These are phyloP conservation scores for Melolontha melolontha DNA, from an alignment of 2,888 invertebrate genomes.

Conservation along the genomic window DNA sequence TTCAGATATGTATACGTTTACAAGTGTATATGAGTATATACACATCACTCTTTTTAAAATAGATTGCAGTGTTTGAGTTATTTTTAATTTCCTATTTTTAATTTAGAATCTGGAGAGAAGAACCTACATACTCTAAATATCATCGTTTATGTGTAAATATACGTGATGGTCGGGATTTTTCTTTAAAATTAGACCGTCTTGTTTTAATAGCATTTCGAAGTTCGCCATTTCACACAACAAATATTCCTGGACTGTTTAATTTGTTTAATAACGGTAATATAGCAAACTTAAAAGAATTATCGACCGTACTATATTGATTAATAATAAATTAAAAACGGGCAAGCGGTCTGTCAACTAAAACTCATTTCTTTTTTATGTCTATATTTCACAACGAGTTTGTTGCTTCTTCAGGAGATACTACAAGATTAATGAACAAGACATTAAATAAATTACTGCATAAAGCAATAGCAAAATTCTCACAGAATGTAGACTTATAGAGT, in stretches of 20 bases:
- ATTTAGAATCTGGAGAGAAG: constrained; percentile 43
- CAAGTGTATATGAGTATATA: not conserved
- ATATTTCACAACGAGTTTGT: too few relatives aligned
- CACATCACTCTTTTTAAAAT: constrained; percentile 42
- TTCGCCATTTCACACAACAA: not conserved
- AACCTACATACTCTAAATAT: constrained; percentile 43
- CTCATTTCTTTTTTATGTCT: too few relatives aligned
- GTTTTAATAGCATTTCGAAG: not conserved
- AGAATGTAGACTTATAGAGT: too few relatives aligned
- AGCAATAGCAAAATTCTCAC: too few relatives aligned
- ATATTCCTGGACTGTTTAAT: not conserved
- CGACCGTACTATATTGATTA: too few relatives aligned
- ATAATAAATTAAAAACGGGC: too few relatives aligned
- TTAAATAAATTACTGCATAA: too few relatives aligned
- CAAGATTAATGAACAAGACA: too few relatives aligned
- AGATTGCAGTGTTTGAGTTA: constrained; percentile 48
- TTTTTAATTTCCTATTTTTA: constrained; percentile 50
- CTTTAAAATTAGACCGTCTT: constrained; percentile 18
- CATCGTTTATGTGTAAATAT: constrained; percentile 31
- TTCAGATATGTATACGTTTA: not conserved
- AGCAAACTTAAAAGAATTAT: too few relatives aligned
- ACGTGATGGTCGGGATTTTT: constrained; percentile 9
- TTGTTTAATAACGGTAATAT: too few relatives aligned
- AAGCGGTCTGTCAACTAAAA: too few relatives aligned
- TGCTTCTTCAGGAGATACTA: too few relatives aligned